Evolutionary conservation across 2,113 vertebrate species (phyloP).

Genomic region (Pagrus major): DNA sequence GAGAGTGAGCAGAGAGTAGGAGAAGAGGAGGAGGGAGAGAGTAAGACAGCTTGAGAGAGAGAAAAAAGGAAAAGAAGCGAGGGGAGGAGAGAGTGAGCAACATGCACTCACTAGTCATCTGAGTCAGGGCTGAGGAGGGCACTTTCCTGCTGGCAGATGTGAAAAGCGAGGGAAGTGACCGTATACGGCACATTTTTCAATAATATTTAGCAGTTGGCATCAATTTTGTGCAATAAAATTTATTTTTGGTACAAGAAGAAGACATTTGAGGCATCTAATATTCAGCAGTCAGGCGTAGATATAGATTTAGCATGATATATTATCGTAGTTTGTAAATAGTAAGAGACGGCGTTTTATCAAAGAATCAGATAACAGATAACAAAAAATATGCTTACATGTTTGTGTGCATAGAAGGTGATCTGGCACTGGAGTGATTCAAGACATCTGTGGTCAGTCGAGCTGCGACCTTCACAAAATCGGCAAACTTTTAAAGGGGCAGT

Average conservation of each 20-base stretch:
- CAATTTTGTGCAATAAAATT: background rate
- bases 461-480: conserved; percentile 25
- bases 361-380: too few species aligned
- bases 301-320: background rate
- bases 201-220: background rate
- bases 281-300: background rate
- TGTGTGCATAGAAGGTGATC: background rate
- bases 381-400: background rate
- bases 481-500: conserved; percentile 28
- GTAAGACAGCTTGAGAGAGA: conserved; percentile 49
- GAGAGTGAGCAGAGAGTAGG: conserved; percentile 55
- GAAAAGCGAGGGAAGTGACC: conserved; percentile 18
- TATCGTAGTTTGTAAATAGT: conserved; percentile 9
- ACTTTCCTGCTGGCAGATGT: conserved; percentile 60
- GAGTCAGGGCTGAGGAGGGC: conserved; percentile 72
- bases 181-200: background rate
- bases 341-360: background rate
- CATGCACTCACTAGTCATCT: conserved; percentile 50
- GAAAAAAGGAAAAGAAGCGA: conserved; percentile 45
- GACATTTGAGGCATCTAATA: background rate
- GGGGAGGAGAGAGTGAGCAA: conserved; percentile 65
- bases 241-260: background rate
- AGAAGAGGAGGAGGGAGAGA: conserved; percentile 57
- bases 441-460: conserved; percentile 28
- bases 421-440: conserved; percentile 24